These are phyloP conservation scores for Drosophila nigromelanica DNA, from an alignment of 1,140 invertebrate species.

Conservation along the genomic window DNA sequence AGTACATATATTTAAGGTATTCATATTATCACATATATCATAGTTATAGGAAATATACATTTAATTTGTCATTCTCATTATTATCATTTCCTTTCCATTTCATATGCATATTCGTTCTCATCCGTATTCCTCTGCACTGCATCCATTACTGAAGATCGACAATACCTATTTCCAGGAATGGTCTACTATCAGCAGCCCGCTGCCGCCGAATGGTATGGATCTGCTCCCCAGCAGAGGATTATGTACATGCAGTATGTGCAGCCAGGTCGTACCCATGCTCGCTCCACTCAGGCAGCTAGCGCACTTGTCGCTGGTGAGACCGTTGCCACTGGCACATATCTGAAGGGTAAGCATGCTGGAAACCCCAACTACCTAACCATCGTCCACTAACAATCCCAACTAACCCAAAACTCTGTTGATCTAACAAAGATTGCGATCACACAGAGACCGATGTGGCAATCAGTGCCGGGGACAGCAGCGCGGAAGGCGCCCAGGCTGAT, in stretches of 20 bases:
- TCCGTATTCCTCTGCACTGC: conserved; percentile 3
- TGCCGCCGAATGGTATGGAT: conserved; percentile 68
- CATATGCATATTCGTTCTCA: conserved; percentile 9
- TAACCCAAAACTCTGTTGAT: conserved; percentile 4
- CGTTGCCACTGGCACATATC: conserved; percentile 79
- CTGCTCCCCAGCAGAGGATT: conserved; percentile 73
- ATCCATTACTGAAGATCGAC: conserved; percentile 59
- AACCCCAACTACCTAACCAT: background rate
- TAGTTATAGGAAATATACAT: too few species aligned
- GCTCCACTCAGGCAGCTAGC: conserved; percentile 76
- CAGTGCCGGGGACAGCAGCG: conserved; percentile 40
- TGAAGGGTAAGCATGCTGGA: conserved; percentile 67
- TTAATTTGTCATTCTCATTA: too few species aligned
- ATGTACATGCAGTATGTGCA: conserved; percentile 83
- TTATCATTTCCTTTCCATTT: conserved; percentile 13
- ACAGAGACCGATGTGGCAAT: conserved; percentile 68
- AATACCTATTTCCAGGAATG: conserved; percentile 79
- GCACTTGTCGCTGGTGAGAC: conserved; percentile 79
- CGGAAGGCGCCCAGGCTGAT: conserved; percentile 57
- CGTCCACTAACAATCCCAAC: conserved; percentile 42
- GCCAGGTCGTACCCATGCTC: conserved; percentile 68
- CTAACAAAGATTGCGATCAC: conserved; percentile 82
- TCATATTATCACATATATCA: too few species aligned
- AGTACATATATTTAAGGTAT: too few species aligned
- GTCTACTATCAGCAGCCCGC: conserved; percentile 78